A percentile compares a stretch with the other conserved stretches of the same genome.
phyloP scores from a whole-genome alignment of 2,797 vertebrate species.

The Novumbra hubbsi region DNA sequence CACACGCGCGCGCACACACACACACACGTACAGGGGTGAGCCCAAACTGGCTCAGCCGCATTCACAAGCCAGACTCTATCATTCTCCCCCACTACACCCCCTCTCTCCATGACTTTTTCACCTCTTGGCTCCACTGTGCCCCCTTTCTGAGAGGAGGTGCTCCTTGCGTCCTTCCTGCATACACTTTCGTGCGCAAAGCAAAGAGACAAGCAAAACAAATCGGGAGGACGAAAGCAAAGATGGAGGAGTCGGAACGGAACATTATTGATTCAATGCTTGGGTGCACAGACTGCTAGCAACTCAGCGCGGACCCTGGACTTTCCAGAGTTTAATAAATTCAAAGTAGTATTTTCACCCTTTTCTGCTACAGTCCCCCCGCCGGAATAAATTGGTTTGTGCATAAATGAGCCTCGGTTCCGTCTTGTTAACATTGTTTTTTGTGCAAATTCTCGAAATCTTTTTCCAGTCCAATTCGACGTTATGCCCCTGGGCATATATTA shows the following conservation, averaged over 20 bases:
- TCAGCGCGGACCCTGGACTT: conserved; percentile 57
- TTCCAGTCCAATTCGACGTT: conserved; percentile 80
- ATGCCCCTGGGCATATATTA: conserved; percentile 81
- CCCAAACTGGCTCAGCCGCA: conserved; percentile 75
- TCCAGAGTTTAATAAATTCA: conserved; percentile 77
- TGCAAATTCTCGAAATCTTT: conserved; percentile 74
- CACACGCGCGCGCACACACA: conserved; percentile 60
- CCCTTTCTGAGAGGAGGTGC: conserved; percentile 54
- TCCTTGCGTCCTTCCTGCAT: conserved; percentile 44
- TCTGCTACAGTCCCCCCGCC: conserved; percentile 71
- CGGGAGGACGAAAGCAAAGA: conserved; percentile 52
- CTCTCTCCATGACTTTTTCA: conserved; percentile 65
- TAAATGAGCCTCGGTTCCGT: conserved; percentile 78
- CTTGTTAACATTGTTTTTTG: conserved; percentile 84
- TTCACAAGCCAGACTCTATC: conserved; percentile 59
- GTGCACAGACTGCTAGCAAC: conserved; percentile 61
- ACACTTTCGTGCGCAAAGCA: conserved; percentile 41
- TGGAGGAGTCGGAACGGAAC: conserved; percentile 55
- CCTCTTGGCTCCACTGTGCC: conserved; percentile 65
- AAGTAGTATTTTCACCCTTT: conserved; percentile 66
- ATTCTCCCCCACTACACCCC: too few relatives aligned
- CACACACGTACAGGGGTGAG: conserved; percentile 50
- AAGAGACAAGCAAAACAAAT: conserved; percentile 58
- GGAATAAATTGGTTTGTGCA: conserved; percentile 85
- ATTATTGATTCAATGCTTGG: conserved; percentile 63